phyloP scores from a whole-genome alignment of 2,888 invertebrate genomes.

The Zootermopsis nevadensis region DNA sequence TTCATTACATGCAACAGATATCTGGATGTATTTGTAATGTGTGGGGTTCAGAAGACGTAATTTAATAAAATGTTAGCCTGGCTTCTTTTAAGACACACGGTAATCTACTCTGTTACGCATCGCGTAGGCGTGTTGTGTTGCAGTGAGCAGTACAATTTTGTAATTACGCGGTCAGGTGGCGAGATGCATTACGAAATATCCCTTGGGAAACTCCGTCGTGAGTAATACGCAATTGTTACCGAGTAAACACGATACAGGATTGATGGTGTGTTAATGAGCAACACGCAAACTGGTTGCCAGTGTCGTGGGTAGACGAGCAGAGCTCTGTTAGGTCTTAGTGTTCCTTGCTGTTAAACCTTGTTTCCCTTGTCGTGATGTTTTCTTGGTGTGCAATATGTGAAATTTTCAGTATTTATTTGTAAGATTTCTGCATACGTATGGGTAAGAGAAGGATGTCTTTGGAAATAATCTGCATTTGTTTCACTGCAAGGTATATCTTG shows the following conservation, averaged over 20 bases:
- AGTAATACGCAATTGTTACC: conserved; percentile 5
- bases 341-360: background rate
- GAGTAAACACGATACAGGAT: conserved; percentile 14
- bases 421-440: too few relatives aligned
- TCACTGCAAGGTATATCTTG: too few relatives aligned
- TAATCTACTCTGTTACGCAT: background rate
- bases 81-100: background rate
- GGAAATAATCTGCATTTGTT: too few relatives aligned
- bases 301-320: background rate
- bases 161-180: conserved; percentile 33
- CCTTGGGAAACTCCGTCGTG: conserved; percentile 11
- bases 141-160: background rate
- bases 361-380: too few relatives aligned
- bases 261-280: conserved; percentile 36
- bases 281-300: conserved; percentile 17
- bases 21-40: too few relatives aligned
- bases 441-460: too few relatives aligned
- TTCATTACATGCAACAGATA: too few relatives aligned
- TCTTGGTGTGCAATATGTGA: too few relatives aligned
- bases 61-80: too few relatives aligned
- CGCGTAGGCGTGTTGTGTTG: background rate
- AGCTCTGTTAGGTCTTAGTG: background rate
- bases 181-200: conserved; percentile 35
- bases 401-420: too few relatives aligned
- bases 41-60: too few relatives aligned